Evolutionary conservation across 1,140 invertebrate genomes (phyloP).

Genomic region (Choristoneura fumiferana): DNA sequence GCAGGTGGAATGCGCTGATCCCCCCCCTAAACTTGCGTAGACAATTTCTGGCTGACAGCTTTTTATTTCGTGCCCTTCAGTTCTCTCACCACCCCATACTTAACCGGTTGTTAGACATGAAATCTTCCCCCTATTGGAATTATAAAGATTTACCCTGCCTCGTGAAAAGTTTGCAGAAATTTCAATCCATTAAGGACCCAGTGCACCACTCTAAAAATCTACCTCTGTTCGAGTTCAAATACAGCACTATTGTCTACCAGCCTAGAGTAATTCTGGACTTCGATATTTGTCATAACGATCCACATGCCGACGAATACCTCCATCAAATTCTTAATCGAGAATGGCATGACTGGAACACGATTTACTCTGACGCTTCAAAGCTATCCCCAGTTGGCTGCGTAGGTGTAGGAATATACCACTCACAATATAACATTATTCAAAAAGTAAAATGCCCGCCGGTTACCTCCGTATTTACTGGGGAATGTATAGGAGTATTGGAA

Average conservation of each 20-base stretch:
- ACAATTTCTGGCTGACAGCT: not conserved
- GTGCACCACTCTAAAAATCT: not conserved
- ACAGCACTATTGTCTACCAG: not conserved
- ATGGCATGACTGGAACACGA: no score
- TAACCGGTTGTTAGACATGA: not conserved
- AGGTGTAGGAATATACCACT: no score
- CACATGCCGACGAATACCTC: no score
- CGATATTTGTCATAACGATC: no score
- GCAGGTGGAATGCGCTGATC: no score
- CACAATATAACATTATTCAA: no score
- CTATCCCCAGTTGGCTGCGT: no score
- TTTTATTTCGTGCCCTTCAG: no score
- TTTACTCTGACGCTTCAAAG: no score
- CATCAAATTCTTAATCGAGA: not conserved
- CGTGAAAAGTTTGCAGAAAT: not conserved
- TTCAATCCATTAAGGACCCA: not conserved
- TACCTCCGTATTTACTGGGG: slow-evolving; percentile 22
- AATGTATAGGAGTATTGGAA: slow-evolving; percentile 17
- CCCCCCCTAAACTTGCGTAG: no score
- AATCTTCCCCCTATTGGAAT: not conserved
- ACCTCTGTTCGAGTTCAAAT: not conserved
- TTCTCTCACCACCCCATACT: not conserved
- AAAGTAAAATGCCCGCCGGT: slow-evolving; percentile 28
- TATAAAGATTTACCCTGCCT: not conserved
- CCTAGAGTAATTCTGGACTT: not conserved